These are phyloP conservation scores for Pachypanchax playfairii DNA, from an alignment of 2,113 vertebrate species.

Conservation along the genomic window DNA sequence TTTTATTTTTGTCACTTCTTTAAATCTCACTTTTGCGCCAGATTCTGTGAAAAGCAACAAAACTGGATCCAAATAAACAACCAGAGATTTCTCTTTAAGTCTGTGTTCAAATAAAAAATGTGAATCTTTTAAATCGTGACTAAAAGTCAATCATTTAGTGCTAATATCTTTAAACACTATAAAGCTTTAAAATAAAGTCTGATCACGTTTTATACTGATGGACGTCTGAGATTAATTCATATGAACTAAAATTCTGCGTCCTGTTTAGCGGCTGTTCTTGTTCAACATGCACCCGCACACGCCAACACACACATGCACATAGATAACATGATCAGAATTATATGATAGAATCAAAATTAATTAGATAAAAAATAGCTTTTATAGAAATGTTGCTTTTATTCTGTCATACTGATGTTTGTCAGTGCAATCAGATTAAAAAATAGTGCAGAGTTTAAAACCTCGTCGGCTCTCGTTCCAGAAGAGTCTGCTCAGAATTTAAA, in stretches of 20 bases:
- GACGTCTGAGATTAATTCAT: neutral
- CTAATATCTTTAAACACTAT: no score
- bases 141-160: no score
- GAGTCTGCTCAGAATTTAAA: constrained; percentile 21
- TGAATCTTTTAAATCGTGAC: no score
- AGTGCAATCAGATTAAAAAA: constrained; percentile 60
- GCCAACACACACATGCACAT: constrained; percentile 30
- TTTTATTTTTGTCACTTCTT: neutral
- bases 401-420: constrained; percentile 24
- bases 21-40: no score
- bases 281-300: constrained; percentile 9
- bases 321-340: constrained; percentile 37
- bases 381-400: constrained; percentile 22
- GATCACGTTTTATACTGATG: neutral
- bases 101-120: no score
- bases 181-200: no score
- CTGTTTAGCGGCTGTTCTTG: constrained; percentile 44
- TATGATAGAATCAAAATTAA: constrained; percentile 43
- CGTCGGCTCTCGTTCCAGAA: constrained; percentile 5
- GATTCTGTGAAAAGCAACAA: no score
- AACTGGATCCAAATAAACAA: no score
- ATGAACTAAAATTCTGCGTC: no score
- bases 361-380: constrained; percentile 45
- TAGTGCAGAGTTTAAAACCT: constrained; percentile 54
- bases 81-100: no score